Evolutionary conservation across 2,113 vertebrate species (phyloP).

Genomic region (Odocoileus hemionus): DNA sequence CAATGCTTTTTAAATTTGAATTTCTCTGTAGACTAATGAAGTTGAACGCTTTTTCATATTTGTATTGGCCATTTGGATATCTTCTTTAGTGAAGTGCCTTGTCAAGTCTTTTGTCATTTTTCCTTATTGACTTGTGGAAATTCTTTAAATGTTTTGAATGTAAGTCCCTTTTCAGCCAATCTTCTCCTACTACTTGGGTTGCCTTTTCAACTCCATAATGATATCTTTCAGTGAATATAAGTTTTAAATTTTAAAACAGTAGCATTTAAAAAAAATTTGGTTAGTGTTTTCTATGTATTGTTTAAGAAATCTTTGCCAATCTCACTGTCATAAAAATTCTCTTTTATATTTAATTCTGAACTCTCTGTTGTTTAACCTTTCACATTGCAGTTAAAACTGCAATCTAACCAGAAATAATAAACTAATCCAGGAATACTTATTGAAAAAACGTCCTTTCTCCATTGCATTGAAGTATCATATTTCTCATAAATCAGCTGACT

Average conservation of each 20-base stretch:
- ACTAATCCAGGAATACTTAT: background rate
- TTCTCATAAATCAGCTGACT: background rate
- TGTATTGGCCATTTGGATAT: background rate
- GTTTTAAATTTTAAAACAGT: slow-evolving; percentile 39
- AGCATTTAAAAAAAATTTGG: background rate
- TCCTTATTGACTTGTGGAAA: background rate
- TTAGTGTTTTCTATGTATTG: background rate
- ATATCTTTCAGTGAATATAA: slow-evolving; percentile 24
- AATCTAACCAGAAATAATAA: background rate
- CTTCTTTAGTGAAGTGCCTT: background rate
- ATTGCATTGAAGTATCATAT: background rate
- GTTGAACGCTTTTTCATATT: background rate
- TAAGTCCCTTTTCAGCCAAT: slow-evolving; percentile 1
- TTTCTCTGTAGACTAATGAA: background rate
- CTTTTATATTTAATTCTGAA: background rate
- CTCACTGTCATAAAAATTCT: background rate
- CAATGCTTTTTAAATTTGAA: background rate
- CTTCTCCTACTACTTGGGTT: background rate
- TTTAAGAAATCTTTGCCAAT: slow-evolving; percentile 11
- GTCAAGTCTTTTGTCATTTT: background rate
- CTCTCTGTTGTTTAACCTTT: background rate
- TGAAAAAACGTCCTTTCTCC: background rate
- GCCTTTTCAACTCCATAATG: slow-evolving; percentile 6
- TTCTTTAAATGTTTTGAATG: background rate
- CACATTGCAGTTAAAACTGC: background rate